These are phyloP conservation scores for Orthosia gracilis DNA, from an alignment of 2,888 invertebrate genomes.

Conservation along the genomic window DNA sequence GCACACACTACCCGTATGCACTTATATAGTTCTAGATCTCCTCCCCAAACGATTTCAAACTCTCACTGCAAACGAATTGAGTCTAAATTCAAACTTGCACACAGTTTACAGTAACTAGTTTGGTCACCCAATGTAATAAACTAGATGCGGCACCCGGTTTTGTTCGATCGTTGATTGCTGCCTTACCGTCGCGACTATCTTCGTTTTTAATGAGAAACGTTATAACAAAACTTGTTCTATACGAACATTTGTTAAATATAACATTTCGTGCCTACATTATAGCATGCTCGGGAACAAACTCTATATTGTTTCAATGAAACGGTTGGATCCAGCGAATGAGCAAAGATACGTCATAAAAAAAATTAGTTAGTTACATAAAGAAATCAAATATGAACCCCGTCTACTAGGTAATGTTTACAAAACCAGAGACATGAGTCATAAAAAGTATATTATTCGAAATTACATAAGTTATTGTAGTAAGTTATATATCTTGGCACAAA, in stretches of 20 bases:
- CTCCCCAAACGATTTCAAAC: conserved; percentile 36
- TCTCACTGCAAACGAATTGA: conserved; percentile 1
- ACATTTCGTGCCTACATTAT: conserved; percentile 11
- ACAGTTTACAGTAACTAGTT: conserved; percentile 49
- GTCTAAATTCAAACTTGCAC: conserved; percentile 38
- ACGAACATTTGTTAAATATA: conserved; percentile 36
- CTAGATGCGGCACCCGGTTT: conserved; percentile 59
- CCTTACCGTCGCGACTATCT: conserved; percentile 52
- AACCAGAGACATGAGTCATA: conserved; percentile 31
- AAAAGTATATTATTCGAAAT: conserved; percentile 44
- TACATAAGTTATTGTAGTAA: conserved; percentile 38
- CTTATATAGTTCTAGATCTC: conserved; percentile 49
- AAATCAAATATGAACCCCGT: background rate
- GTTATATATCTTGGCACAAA: conserved; percentile 29
- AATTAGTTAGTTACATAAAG: conserved; percentile 3
- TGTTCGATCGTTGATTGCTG: conserved; percentile 53
- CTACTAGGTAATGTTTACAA: conserved; percentile 42
- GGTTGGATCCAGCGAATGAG: background rate
- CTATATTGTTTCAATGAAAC: conserved; percentile 14
- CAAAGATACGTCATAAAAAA: background rate
- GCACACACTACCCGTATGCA: conserved; percentile 70
- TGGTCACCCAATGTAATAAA: conserved; percentile 54
- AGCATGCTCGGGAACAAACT: conserved; percentile 29
- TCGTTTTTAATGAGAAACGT: conserved; percentile 58
- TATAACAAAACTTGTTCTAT: conserved; percentile 50